phyloP scores from a whole-genome alignment of 92 coral and sea anemone species.

The Umimayanthus chanpuru region DNA sequence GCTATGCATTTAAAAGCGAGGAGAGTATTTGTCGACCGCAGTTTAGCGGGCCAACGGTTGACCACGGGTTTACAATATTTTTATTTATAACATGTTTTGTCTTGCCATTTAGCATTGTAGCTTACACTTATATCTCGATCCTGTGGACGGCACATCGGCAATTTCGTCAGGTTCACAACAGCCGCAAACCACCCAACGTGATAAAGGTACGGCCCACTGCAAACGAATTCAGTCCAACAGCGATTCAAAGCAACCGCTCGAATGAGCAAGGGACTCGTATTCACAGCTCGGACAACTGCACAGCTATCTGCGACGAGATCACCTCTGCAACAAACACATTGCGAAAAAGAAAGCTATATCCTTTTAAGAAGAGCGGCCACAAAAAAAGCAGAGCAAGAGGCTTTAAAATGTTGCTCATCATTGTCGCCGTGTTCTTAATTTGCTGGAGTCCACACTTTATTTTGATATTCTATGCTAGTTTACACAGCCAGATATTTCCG shows the following conservation, averaged over 20 bases:
- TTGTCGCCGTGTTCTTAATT: slow-evolving; percentile 74
- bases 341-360: slow-evolving; percentile 31
- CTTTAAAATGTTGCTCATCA: slow-evolving; percentile 75
- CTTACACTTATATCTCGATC: slow-evolving; percentile 74
- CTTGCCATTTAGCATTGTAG: slow-evolving; percentile 69
- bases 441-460: slow-evolving; percentile 90
- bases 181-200: slow-evolving; percentile 24
- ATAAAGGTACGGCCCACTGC: slow-evolving; percentile 44
- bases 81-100: slow-evolving; percentile 72
- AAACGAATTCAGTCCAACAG: not conserved
- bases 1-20: slow-evolving; percentile 56
- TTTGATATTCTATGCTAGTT: slow-evolving; percentile 74
- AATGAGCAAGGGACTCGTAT: slow-evolving; percentile 18
- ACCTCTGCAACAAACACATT: slow-evolving; percentile 79
- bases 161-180: slow-evolving; percentile 77
- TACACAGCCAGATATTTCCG: slow-evolving; percentile 57
- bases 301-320: slow-evolving; percentile 64
- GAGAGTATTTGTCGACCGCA: slow-evolving; percentile 84
- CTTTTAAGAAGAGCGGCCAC: slow-evolving; percentile 25
- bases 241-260: slow-evolving; percentile 20
- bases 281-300: slow-evolving; percentile 45
- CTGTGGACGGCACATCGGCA: slow-evolving; percentile 83
- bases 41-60: slow-evolving; percentile 70
- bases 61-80: slow-evolving; percentile 83
- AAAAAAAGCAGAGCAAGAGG: slow-evolving; percentile 72